Evolutionary conservation across 1,140 invertebrate species (phyloP).

Genomic region (Temnothorax longispinosus): DNA sequence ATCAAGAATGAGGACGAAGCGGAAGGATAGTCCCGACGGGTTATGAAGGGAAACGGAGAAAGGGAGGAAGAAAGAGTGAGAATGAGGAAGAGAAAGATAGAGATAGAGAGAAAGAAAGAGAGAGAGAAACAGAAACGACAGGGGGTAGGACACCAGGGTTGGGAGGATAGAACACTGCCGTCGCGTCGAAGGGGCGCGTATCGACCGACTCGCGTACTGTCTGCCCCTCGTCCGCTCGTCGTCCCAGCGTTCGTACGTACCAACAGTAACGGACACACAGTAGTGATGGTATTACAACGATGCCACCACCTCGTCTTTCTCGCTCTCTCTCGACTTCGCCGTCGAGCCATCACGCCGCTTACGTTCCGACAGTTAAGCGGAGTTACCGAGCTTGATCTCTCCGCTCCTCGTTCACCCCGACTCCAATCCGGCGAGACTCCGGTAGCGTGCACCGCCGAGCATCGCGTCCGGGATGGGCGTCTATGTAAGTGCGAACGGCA

Average conservation of each 20-base stretch:
- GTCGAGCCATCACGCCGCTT: not conserved
- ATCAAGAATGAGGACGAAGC: slow-evolving; percentile 22
- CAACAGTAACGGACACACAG: slow-evolving; percentile 67
- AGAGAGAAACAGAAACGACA: not conserved
- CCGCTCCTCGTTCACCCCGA: not conserved
- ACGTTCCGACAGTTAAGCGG: not conserved
- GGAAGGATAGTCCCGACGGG: slow-evolving; percentile 32
- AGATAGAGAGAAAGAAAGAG: not conserved
- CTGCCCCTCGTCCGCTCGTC: slow-evolving; percentile 62
- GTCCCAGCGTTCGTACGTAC: slow-evolving; percentile 69
- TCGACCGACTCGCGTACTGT: slow-evolving; percentile 74
- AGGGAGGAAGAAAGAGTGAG: not conserved
- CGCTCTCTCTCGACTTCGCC: not conserved
- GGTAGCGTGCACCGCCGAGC: not conserved
- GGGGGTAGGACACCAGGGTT: slow-evolving; percentile 19
- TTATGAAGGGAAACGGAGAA: slow-evolving; percentile 21
- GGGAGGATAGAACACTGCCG: slow-evolving; percentile 66
- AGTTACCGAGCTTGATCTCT: slow-evolving; percentile 5
- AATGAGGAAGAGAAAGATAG: not conserved
- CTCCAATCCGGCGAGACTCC: not conserved
- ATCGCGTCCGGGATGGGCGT: not conserved
- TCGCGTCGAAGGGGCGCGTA: slow-evolving; percentile 75
- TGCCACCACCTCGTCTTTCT: not conserved
- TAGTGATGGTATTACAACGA: slow-evolving; percentile 62
- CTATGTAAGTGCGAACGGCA: slow-evolving; percentile 25